Evolutionary conservation across 2,113 vertebrate genomes (phyloP).

Genomic region (Nibea coibor): DNA sequence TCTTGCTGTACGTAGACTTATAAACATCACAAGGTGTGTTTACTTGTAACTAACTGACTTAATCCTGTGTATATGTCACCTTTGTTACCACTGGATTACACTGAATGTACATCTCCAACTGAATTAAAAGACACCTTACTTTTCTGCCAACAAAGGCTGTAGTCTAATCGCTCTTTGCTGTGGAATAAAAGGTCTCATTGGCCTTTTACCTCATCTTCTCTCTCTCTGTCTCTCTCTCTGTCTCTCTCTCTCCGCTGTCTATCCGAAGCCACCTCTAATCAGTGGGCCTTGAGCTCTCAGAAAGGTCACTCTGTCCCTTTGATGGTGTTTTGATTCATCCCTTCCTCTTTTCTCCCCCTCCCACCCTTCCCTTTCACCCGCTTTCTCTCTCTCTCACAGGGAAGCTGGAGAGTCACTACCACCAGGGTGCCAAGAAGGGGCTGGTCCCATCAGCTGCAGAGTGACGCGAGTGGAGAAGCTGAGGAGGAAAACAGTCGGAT

Average conservation of each 20-base stretch:
- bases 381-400: constrained; percentile 77
- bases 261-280: constrained; percentile 73
- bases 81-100: not conserved
- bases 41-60: not conserved
- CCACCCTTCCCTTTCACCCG: constrained; percentile 51
- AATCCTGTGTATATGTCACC: not conserved
- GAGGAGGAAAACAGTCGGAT: constrained; percentile 24
- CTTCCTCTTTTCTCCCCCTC: constrained; percentile 69
- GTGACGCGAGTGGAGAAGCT: constrained; percentile 65
- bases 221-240: not conserved
- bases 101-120: constrained; percentile 21
- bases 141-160: constrained; percentile 45
- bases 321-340: constrained; percentile 82
- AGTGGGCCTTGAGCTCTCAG: constrained; percentile 78
- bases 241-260: constrained; percentile 30
- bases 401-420: constrained; percentile 96
- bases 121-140: constrained; percentile 42
- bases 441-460: constrained; percentile 87
- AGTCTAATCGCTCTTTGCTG: constrained; percentile 45
- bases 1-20: not conserved
- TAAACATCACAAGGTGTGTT: not conserved
- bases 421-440: constrained; percentile 97
- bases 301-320: constrained; percentile 83
- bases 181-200: constrained; percentile 62
- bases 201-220: constrained; percentile 60